Evolutionary conservation across 2,888 invertebrate species (phyloP), one percentile per base, ranked within the genome.

Genomic region (Elmis aenea): DNA sequence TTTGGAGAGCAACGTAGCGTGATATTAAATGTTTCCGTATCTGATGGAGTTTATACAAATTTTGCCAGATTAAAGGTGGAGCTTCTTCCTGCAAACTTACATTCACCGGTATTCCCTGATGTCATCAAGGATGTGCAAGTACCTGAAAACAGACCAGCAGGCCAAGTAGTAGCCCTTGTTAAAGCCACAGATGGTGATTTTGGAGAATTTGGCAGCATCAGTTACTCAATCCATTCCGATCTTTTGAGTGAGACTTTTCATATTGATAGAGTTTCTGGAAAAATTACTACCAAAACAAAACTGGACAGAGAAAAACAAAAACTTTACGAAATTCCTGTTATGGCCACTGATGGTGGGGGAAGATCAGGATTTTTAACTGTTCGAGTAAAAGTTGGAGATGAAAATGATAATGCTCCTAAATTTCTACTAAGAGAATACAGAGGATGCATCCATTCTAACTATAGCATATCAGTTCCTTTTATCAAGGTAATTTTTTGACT

Each of bases 1-100:
- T 81, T 83, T 51, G 77, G 79, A 3, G 79, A 81, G 28, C 72
- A 75, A 46, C 74, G 77, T 30, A 70, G 74, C 32, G 80, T 81
- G 57, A 69, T 79, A 40, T 74, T 96, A 39, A 96, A 96, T 71
- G 83, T 96, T 16, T 94, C 94, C 1, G 95, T 92, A 21, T 89
- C 90, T 34, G 96, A 97, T 71, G 95, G 95, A 16, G 90, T 95
- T 20, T 94, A 92, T 70, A 92, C 91, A 4, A 86, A 82, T 48
- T 94, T 87, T 68, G 82, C 91, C 1, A 73, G 88, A 47, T 76
- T 89, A 9, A 85, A 85, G 70, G 82, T 90, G 28, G 77, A 84
- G 55, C 75, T 85, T 44, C 70, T 85, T 38, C 81, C 89, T 5
- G 82, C 85, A 42, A 94, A 94, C 71, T 73, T 76, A 49, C 77